Evolutionary conservation across 2,797 vertebrate species (phyloP).

Genomic region (Diglossa cyanea): DNA sequence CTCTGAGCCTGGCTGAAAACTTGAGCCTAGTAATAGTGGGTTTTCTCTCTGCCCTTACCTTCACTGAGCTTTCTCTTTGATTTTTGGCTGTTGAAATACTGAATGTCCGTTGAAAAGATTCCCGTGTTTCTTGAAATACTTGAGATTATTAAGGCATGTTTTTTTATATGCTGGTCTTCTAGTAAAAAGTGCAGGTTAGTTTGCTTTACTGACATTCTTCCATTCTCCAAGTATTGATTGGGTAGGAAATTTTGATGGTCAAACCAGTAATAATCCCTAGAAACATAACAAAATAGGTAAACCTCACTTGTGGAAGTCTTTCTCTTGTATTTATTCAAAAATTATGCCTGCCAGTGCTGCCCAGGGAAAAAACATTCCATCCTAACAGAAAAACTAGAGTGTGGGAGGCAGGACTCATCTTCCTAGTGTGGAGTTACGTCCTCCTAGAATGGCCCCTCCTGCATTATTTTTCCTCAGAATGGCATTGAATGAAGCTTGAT

Average conservation of each 20-base stretch:
- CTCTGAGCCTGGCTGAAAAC: not conserved
- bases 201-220: not conserved
- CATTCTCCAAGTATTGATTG: not conserved
- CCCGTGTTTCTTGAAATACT: not conserved
- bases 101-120: not conserved
- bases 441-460: not conserved
- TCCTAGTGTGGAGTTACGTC: not conserved
- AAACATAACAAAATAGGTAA: not conserved
- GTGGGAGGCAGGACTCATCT: not conserved
- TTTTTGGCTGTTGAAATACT: not conserved
- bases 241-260: not conserved
- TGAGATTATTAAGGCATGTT: not conserved
- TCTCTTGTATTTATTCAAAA: not conserved
- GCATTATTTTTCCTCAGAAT: not conserved
- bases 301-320: not conserved
- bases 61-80: not conserved
- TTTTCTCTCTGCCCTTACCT: not conserved
- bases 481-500: slow-evolving; percentile 18
- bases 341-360: not conserved
- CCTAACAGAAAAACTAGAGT: not conserved
- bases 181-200: not conserved
- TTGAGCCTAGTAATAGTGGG: not conserved
- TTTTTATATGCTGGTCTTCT: not conserved
- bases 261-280: not conserved
- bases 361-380: fast-evolving